phyloP scores from a whole-genome alignment of 2,888 invertebrate genomes.

The Camponotus fellah region DNA sequence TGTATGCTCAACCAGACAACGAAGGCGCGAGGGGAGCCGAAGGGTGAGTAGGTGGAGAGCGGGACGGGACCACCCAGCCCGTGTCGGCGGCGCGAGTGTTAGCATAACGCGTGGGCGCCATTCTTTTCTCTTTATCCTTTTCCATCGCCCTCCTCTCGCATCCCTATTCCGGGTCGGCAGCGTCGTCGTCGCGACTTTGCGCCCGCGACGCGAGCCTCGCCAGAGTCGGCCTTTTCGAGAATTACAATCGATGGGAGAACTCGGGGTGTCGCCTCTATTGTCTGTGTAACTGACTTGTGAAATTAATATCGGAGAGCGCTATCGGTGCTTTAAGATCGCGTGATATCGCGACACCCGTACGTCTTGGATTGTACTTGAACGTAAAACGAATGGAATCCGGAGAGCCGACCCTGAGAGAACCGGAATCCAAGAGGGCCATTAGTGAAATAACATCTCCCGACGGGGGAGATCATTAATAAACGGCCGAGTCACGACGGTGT shows the following conservation, averaged over 20 bases:
- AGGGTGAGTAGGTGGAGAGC: slow-evolving; percentile 84
- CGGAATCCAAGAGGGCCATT: slow-evolving; percentile 68
- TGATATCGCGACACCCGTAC: slow-evolving; percentile 38
- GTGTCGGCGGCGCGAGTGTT: slow-evolving; percentile 84
- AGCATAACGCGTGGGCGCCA: slow-evolving; percentile 86
- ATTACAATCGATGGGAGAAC: slow-evolving; percentile 47
- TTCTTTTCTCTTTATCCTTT: slow-evolving; percentile 80
- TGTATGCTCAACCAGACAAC: slow-evolving; percentile 69
- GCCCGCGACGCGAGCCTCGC: slow-evolving; percentile 58
- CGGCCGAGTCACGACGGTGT: slow-evolving; percentile 78
- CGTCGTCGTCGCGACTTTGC: slow-evolving; percentile 63
- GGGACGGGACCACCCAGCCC: slow-evolving; percentile 85
- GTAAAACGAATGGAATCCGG: slow-evolving; percentile 1
- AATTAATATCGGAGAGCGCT: background rate
- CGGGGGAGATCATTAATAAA: slow-evolving; percentile 81
- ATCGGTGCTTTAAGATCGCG: slow-evolving; percentile 22
- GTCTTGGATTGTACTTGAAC: slow-evolving; percentile 2
- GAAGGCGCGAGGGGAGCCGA: slow-evolving; percentile 75
- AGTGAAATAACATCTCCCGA: slow-evolving; percentile 70
- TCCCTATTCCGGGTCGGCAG: slow-evolving; percentile 70
- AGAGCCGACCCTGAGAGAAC: slow-evolving; percentile 54
- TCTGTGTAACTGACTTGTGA: background rate
- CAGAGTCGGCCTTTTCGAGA: slow-evolving; percentile 67
- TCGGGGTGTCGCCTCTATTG: background rate
- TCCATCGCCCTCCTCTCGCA: slow-evolving; percentile 74